phyloP scores from a whole-genome alignment of 1,140 invertebrate genomes.

The Drosophila pachea region DNA sequence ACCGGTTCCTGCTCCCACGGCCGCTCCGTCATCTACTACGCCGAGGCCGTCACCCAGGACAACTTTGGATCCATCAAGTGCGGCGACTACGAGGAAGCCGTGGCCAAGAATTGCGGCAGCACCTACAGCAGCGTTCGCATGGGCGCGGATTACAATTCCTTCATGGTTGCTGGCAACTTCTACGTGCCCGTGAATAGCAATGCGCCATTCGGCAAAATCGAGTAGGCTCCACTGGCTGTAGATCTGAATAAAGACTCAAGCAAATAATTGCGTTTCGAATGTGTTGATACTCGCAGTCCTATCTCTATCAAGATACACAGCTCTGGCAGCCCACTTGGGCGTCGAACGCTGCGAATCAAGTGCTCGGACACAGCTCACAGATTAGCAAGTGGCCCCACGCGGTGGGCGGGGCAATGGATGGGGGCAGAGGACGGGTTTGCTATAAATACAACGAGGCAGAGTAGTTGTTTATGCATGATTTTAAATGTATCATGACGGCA shows the following conservation, averaged over 20 bases:
- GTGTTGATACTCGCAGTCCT: not conserved
- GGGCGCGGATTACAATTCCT: constrained; percentile 36
- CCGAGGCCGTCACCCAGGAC: constrained; percentile 46
- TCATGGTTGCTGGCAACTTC: constrained; percentile 27
- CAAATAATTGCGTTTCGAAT: constrained; percentile 6
- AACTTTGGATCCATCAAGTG: constrained; percentile 48
- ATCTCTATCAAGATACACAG: constrained; percentile 13
- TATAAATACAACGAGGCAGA: constrained; percentile 14
- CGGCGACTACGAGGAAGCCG: constrained; percentile 22
- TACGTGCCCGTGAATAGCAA: constrained; percentile 40
- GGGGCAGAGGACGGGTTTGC: not conserved
- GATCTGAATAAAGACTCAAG: constrained; percentile 9
- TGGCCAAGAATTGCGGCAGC: constrained; percentile 36
- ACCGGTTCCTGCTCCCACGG: constrained; percentile 71
- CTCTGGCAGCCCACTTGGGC: constrained; percentile 10
- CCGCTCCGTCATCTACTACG: constrained; percentile 57
- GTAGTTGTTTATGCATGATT: constrained; percentile 21
- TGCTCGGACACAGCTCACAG: constrained; percentile 24
- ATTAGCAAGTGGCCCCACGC: constrained; percentile 9
- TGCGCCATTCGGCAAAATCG: constrained; percentile 23
- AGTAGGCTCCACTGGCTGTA: constrained; percentile 8
- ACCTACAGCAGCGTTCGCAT: constrained; percentile 49
- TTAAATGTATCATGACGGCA: constrained; percentile 1
- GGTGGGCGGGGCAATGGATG: not conserved
- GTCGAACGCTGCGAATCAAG: constrained; percentile 4